Evolutionary conservation across 2,113 vertebrate genomes (phyloP).

Genomic region (Brienomyrus longianalis): DNA sequence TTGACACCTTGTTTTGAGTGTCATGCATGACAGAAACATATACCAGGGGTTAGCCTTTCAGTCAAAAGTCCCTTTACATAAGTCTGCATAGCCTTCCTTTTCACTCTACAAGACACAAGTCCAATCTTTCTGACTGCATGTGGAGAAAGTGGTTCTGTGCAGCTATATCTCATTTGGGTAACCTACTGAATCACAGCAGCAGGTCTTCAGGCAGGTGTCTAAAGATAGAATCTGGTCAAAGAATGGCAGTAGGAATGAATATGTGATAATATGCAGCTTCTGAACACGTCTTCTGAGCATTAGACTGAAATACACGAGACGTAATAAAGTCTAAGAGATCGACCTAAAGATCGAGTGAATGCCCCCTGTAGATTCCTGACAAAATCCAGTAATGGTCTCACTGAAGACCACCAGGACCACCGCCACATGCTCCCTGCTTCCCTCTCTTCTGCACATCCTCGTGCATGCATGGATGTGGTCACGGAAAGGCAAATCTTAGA

Average conservation of each 20-base stretch:
- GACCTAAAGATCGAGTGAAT: background rate
- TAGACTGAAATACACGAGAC: background rate
- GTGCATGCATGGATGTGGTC: background rate
- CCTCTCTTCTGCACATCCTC: background rate
- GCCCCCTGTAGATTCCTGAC: background rate
- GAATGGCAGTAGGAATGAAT: background rate
- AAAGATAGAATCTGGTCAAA: background rate
- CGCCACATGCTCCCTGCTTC: background rate
- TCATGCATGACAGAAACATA: background rate
- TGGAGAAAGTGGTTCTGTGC: background rate
- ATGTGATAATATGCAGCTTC: background rate
- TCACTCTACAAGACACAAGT: background rate
- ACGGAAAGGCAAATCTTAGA: background rate
- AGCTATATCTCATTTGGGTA: background rate
- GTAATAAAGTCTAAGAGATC: background rate
- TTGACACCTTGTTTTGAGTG: background rate
- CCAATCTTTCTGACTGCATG: background rate
- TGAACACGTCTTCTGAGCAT: background rate
- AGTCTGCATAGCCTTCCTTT: background rate
- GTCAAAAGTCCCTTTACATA: background rate
- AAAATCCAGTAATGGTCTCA: background rate
- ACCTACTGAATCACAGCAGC: background rate
- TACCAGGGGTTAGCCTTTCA: background rate
- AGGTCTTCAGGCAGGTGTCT: background rate
- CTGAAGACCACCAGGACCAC: background rate